phyloP scores from a whole-genome alignment of 2,888 invertebrate genomes.

The Monopis laevigella region DNA sequence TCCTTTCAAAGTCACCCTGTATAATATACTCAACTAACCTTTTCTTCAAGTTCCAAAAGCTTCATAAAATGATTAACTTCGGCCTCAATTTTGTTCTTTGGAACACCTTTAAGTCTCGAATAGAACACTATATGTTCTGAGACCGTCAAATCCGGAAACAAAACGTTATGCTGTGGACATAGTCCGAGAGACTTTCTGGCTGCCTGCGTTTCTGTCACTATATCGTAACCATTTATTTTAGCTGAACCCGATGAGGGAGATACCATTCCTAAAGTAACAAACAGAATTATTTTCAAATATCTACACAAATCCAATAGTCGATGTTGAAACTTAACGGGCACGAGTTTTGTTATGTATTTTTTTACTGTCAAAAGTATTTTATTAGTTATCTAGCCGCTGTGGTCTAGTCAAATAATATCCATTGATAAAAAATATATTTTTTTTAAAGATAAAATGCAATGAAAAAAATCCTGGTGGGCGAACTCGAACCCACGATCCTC shows the following conservation, averaged over 20 bases:
- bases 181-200: conserved; percentile 81
- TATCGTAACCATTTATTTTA: conserved; percentile 76
- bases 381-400: too few relatives aligned
- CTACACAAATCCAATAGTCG: too few relatives aligned
- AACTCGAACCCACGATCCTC: too few relatives aligned
- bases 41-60: conserved; percentile 72
- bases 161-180: conserved; percentile 88
- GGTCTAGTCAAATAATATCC: too few relatives aligned
- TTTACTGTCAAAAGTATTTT: too few relatives aligned
- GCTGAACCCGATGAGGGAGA: conserved; percentile 78
- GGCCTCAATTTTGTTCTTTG: conserved; percentile 48
- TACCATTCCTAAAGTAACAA: conserved; percentile 63
- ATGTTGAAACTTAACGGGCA: too few relatives aligned
- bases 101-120: conserved; percentile 75
- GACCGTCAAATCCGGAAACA: conserved; percentile 86
- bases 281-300: too few relatives aligned
- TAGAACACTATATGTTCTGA: conserved; percentile 87
- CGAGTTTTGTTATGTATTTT: too few relatives aligned
- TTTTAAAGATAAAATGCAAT: too few relatives aligned
- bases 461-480: too few relatives aligned
- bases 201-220: conserved; percentile 71
- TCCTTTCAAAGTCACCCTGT: background rate
- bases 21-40: conserved; percentile 41
- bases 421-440: too few relatives aligned
- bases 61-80: conserved; percentile 76